phyloP scores from a whole-genome alignment of 2,888 invertebrate species.

The Caradrina clavipalpis region DNA sequence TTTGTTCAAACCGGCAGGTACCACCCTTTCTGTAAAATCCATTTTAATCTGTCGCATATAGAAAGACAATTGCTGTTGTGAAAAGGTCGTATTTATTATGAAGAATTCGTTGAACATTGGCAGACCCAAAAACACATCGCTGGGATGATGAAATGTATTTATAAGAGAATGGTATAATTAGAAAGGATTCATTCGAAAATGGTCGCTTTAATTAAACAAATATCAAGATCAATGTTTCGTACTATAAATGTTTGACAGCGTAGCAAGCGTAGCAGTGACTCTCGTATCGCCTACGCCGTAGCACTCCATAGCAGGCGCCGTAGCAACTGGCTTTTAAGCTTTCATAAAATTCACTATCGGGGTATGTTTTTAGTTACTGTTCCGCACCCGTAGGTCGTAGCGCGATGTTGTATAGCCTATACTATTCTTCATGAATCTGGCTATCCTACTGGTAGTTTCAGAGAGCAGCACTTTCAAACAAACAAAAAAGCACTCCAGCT shows the following conservation, averaged over 20 bases:
- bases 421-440: too few species aligned
- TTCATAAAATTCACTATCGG: too few species aligned
- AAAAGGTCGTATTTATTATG: conserved; percentile 48
- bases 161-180: conserved; percentile 40
- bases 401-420: too few species aligned
- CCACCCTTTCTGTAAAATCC: conserved; percentile 59
- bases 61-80: conserved; percentile 49
- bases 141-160: conserved; percentile 32
- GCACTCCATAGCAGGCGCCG: background rate
- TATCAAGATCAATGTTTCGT: conserved; percentile 26
- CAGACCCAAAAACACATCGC: conserved; percentile 27
- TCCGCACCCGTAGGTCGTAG: too few species aligned
- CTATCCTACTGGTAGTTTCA: too few species aligned
- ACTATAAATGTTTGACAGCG: conserved; percentile 15
- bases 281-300: conserved; percentile 30
- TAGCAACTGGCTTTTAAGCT: too few species aligned
- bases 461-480: too few species aligned
- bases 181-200: conserved; percentile 27
- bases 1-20: conserved; percentile 57
- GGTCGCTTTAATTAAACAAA: conserved; percentile 34
- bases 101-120: conserved; percentile 10
- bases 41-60: conserved; percentile 61
- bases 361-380: too few species aligned
- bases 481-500: too few species aligned
- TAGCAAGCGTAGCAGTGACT: conserved; percentile 18